These are phyloP conservation scores for Bungarus multicinctus DNA, from an alignment of 2,113 vertebrate genomes.

Conservation along the genomic window DNA sequence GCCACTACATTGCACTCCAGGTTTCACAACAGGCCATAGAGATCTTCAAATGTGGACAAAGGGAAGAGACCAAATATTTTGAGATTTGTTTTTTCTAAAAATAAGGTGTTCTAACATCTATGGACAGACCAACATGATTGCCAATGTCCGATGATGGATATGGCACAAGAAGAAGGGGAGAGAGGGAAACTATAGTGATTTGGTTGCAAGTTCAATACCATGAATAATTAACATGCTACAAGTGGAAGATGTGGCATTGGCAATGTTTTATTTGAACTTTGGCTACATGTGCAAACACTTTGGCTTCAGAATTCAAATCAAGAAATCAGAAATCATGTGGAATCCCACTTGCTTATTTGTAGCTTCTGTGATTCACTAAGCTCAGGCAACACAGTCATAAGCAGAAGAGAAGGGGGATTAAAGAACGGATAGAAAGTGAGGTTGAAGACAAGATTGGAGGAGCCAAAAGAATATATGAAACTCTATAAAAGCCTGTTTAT, in stretches of 20 bases:
- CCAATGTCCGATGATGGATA: no score
- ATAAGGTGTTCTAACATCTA: not conserved
- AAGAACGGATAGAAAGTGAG: not conserved
- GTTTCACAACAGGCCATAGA: not conserved
- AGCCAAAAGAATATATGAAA: not conserved
- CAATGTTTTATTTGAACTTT: not conserved
- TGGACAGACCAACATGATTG: no score
- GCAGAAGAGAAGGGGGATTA: not conserved
- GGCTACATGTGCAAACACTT: not conserved
- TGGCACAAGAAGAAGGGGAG: no score
- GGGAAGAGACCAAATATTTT: not conserved
- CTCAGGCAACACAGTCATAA: not conserved
- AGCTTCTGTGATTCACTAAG: not conserved
- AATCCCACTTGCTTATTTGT: not conserved
- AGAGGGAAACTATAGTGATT: not conserved
- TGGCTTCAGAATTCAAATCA: not conserved
- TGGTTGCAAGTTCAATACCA: not conserved
- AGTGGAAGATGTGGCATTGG: not conserved
- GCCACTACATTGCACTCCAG: not conserved
- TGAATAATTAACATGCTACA: not conserved
- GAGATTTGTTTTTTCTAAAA: not conserved
- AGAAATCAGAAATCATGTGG: not conserved
- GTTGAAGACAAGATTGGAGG: not conserved
- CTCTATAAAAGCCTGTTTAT: not conserved
- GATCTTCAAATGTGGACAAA: not conserved